Evolutionary conservation across 2,797 vertebrate genomes (phyloP).

Genomic region (Peromyscus aztecus): DNA sequence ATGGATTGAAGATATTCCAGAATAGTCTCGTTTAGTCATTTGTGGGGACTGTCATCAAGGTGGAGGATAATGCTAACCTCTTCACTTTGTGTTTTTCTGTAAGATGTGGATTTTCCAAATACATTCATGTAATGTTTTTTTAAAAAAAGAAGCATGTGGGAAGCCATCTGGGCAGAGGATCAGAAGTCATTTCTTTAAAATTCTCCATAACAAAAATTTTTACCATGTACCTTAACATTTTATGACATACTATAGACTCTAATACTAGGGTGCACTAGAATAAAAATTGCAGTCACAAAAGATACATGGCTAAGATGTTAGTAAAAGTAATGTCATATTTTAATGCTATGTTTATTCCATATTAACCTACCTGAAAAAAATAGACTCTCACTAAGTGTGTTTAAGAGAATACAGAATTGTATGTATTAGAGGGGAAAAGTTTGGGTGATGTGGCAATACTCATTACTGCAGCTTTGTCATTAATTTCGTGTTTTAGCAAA

Average conservation of each 20-base stretch:
- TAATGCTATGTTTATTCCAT: background rate
- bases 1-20: background rate
- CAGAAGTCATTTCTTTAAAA: background rate
- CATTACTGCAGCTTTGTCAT: background rate
- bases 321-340: background rate
- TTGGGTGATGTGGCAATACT: background rate
- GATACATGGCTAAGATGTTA: background rate
- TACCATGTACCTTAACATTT: background rate
- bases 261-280: background rate
- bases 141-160: background rate
- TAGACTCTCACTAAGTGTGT: background rate
- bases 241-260: background rate
- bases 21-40: background rate
- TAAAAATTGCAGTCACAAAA: background rate
- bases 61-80: background rate
- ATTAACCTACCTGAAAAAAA: conserved; percentile 17
- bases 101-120: background rate
- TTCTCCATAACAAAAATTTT: background rate
- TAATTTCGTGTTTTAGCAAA: background rate
- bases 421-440: background rate
- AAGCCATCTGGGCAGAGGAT: background rate
- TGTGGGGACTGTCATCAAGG: background rate
- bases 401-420: background rate
- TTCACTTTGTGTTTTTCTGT: background rate
- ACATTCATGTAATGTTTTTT: background rate